Evolutionary conservation across 1,140 invertebrate species (phyloP).

Genomic region (Battus philenor): DNA sequence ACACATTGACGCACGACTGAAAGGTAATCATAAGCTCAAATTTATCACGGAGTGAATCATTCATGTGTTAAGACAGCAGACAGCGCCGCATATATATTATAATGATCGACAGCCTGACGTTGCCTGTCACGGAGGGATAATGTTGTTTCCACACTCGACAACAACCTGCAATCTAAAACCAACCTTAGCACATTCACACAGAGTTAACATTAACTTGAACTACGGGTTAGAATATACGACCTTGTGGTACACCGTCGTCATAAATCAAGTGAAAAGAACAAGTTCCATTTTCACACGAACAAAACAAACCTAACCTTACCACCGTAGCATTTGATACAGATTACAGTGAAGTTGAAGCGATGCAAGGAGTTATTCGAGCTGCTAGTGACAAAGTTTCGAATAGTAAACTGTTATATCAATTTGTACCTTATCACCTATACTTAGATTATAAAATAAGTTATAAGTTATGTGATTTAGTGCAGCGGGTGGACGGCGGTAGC

Average conservation of each 20-base stretch:
- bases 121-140: conserved; percentile 69
- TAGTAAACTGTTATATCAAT: conserved; percentile 10
- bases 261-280: conserved; percentile 63
- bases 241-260: conserved; percentile 34
- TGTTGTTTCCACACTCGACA: conserved; percentile 57
- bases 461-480: too few relatives aligned
- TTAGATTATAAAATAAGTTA: too few relatives aligned
- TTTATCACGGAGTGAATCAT: conserved; percentile 74
- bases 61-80: conserved; percentile 72
- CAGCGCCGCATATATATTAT: conserved; percentile 72
- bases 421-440: conserved; percentile 10
- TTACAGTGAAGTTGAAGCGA: conserved; percentile 25
- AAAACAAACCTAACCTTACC: conserved; percentile 41
- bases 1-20: conserved; percentile 68
- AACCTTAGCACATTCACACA: conserved; percentile 13
- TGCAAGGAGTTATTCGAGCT: conserved; percentile 41
- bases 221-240: conserved; percentile 24
- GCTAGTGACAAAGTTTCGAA: conserved; percentile 40
- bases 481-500: conserved; percentile 70
- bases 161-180: too few relatives aligned
- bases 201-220: conserved; percentile 20
- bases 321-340: conserved; percentile 26
- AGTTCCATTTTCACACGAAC: conserved; percentile 35
- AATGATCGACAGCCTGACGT: conserved; percentile 73
- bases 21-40: conserved; percentile 75